Base-by-base conservation (phyloP, 2,113 vertebrate species). In the Pedetes capensis region DNA sequence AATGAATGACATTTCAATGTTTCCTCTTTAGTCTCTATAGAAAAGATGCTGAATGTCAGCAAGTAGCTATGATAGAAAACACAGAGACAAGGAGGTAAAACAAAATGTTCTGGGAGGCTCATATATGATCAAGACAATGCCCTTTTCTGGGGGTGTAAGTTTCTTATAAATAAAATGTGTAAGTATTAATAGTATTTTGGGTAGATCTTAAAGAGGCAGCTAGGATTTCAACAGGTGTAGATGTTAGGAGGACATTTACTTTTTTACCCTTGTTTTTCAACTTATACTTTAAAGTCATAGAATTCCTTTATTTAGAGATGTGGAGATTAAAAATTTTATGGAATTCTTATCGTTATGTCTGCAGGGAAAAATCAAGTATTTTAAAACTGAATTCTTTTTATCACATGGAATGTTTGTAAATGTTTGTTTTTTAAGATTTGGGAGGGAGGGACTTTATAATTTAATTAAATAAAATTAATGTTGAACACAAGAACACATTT, bases 301-400 rank as follows among this genome's bases (percentile, higher is more conserved):
- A 96, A 90, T 89, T 89, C 49, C 81, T 90, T 92, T 14, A 83
- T 79, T 92, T 8, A 87, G 75, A 92, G 53, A 66, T n/a, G 1
- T 91, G 39, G 14, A 42, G 37, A 53, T 86, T 76, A 63, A 39
- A 86, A 76, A 61, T 68, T 39, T 61, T 18, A 42, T 32, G 78
- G 18, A 93, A 89, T 87, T 83, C 68, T 93, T 93, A 88, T 81
- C 72, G 83, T 89, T 90, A 69, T 80, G 71, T 87, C 92, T 79
- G 6, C 51, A 66, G 71, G 49, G 42, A 74, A 92, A 95, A 80
- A 49, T 89, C 16, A 86, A 72, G 47, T 81, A 75, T 87, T 88
- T 95, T 95, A 63, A 82, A 61, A n/a, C 8, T 80, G 27, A 76
- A 29, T 76, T 47, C 53, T 92, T 89, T 68, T 71, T 42, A 94